Base-by-base conservation (phyloP, 2,113 vertebrate species). In the Megaceryle maxima region DNA sequence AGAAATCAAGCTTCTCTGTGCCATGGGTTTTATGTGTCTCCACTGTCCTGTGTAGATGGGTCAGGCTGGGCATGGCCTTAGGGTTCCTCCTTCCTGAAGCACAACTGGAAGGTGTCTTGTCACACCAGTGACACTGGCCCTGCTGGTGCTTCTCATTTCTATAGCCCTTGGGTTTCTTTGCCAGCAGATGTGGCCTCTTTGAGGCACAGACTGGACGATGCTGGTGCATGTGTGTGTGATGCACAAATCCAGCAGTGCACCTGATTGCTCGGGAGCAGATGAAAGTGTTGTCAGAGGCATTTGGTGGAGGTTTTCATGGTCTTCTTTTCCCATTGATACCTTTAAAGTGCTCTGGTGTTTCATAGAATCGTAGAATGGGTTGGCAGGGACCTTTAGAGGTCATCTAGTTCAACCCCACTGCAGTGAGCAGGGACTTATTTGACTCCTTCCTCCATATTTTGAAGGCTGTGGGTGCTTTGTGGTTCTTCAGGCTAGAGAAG, bases 181-280 rank as follows among this genome's bases (percentile, higher is more conserved):
- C n/a, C 48, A 16, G 67, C 46, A 62, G 69, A 37, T 13, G 21
- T 5, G 9, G 50, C 48, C 41, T 63, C 31, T 62, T 10, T 10
- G 56, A 43, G 69, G 55, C 37, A 60, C 44, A 67, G 33, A 60
- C 39, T 3, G 10, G 16, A 10, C 41, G 6, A n/a, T 29, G 76
- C 19, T 14, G 39, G 9, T 1, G 0, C 4, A 35, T 16, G 53
- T 1, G 3, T 25, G 22, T 22, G 29, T 5, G 63, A 25, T 9
- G 20, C 55, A 28, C n/a, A 13, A 16, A 29, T 29, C 53, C 31
- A 28, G 14, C 6, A 44, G 37, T 37, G 24, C 26, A 15, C 29
- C 55, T 16, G 39, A 5, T 28, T 13, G 62, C 68, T 46, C 39
- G 21, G 67, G 51, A 53, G 67, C 37, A 53, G 33, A 60, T 68